Percentiles rank a stretch among this genome's conserved stretches.
phyloP scores from a whole-genome alignment of 2,888 invertebrate genomes.

The Scaptomyza polygonia region DNA sequence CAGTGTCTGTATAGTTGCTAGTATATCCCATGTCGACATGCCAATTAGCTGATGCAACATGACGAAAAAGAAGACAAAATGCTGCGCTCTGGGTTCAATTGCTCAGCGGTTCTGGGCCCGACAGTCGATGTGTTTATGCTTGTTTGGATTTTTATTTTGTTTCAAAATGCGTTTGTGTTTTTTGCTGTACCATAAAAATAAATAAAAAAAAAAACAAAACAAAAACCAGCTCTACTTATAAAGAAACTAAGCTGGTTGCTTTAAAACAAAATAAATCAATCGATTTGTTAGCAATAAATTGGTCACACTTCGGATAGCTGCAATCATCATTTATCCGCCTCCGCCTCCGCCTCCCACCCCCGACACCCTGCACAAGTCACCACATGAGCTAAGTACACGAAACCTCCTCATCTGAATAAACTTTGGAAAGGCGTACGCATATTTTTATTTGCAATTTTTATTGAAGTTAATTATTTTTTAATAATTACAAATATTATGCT shows the following conservation, averaged over 20 bases:
- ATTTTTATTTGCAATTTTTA: constrained; percentile 40
- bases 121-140: constrained; percentile 69
- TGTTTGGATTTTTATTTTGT: constrained; percentile 73
- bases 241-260: no score
- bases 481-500: constrained; percentile 45
- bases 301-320: constrained; percentile 23
- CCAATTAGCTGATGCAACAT: constrained; percentile 11
- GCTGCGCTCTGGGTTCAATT: constrained; percentile 26
- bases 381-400: constrained; percentile 33
- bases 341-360: no score
- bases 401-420: constrained; percentile 29
- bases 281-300: neutral
- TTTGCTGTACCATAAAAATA: constrained; percentile 58
- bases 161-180: constrained; percentile 52
- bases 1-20: constrained; percentile 16
- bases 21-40: constrained; percentile 9
- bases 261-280: neutral
- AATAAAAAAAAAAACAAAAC: neutral
- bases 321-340: constrained; percentile 26
- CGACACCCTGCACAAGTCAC: constrained; percentile 22
- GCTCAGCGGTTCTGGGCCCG: constrained; percentile 13
- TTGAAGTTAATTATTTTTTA: constrained; percentile 29
- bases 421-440: constrained; percentile 39
- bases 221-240: constrained; percentile 30
- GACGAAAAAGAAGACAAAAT: constrained; percentile 59